Conservation (phyloP, 2,113 vertebrate genomes). For the Myotis lucifugus region DNA sequence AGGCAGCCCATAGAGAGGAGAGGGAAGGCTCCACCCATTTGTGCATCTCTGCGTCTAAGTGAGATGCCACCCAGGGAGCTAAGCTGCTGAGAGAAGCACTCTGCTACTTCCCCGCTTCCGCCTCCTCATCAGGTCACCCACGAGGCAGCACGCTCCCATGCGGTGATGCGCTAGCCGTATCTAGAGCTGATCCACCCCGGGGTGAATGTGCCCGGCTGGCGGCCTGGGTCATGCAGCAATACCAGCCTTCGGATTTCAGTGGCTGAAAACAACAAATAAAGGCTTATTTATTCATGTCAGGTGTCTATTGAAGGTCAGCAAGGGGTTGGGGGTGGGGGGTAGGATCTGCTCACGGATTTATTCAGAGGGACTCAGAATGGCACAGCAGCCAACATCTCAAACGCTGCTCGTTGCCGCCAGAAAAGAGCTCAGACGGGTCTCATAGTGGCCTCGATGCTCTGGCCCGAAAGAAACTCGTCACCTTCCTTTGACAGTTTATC, state of each 20-base stretch:
- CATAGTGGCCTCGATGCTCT: neutral
- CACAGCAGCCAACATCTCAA: neutral
- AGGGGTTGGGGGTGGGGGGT: neutral
- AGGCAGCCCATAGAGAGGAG: neutral
- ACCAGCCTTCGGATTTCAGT: neutral
- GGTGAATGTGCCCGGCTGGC: neutral
- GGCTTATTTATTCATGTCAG: neutral
- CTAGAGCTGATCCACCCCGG: neutral
- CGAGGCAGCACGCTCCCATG: neutral
- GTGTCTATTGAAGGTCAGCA: neutral
- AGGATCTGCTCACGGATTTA: neutral
- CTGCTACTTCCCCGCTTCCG: neutral
- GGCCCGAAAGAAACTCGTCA: neutral
- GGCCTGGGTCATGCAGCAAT: neutral
- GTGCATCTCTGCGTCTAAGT: constrained; percentile 31
- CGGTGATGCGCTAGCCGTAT: neutral
- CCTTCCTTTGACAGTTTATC: neutral
- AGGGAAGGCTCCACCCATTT: neutral
- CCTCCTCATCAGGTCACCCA: neutral
- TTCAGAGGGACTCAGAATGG: neutral
- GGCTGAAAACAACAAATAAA: neutral
- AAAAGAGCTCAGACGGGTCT: neutral
- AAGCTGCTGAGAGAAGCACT: too few species aligned
- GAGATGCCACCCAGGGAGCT: neutral
- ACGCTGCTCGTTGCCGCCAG: neutral